These are phyloP conservation scores for Drosophila tanythrix DNA, from an alignment of 2,888 invertebrate species.

Conservation along the genomic window DNA sequence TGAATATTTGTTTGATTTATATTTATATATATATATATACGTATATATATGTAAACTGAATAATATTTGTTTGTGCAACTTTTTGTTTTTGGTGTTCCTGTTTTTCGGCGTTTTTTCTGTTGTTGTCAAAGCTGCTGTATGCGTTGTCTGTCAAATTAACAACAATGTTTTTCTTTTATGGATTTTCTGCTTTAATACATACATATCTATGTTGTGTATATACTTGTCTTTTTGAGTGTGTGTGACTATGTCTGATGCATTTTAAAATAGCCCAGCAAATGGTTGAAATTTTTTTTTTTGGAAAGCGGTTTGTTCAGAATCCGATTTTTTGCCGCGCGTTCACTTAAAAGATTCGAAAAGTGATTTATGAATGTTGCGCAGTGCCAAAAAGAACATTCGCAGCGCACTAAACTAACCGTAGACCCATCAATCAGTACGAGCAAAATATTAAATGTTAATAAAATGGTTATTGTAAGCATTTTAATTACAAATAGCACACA, in stretches of 20 bases:
- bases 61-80: constrained; percentile 30
- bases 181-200: constrained; percentile 25
- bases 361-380: constrained; percentile 63
- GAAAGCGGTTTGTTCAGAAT: constrained; percentile 12
- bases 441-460: constrained; percentile 55
- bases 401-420: constrained; percentile 44
- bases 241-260: constrained; percentile 41
- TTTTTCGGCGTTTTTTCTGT: constrained; percentile 20
- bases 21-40: background rate
- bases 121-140: constrained; percentile 28
- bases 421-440: constrained; percentile 58
- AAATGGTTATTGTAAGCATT: constrained; percentile 22
- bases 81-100: constrained; percentile 11
- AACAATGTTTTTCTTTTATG: constrained; percentile 46
- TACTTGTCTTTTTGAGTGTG: background rate
- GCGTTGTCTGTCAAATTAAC: constrained; percentile 66
- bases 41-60: background rate
- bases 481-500: constrained; percentile 34
- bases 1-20: constrained; percentile 20
- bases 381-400: constrained; percentile 35
- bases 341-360: constrained; percentile 35
- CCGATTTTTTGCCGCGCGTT: constrained; percentile 16
- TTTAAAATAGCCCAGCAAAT: constrained; percentile 56
- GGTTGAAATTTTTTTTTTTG: constrained; percentile 30
- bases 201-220: background rate